Base-by-base conservation (phyloP, 1,140 invertebrate genomes). In the Pectinophora gossypiella region DNA sequence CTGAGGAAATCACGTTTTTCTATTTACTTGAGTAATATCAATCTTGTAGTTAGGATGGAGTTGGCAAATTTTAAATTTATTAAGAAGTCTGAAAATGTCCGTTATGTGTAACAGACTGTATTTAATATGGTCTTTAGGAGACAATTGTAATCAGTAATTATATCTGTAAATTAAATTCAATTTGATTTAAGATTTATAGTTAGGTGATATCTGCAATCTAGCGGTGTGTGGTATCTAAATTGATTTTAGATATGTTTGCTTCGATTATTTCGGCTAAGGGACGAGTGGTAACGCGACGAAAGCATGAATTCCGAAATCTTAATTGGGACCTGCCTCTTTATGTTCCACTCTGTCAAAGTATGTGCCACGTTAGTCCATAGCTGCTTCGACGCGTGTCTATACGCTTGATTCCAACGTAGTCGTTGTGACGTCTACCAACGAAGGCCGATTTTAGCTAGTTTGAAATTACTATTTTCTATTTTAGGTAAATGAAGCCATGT, bases 121-220 rank as follows among this genome's bases (percentile, higher is more conserved):
- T 78, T 51, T 69, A 69, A 80, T 72, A 75, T 72, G 64, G 71
- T 76, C 76, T 62, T 60, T 71, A 74, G 67, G 58, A 64, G 71
- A 61, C 65, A 74, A 71, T 60, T 73, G 64, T 79, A 76, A 77
- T 77, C 65, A 58, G 68, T 79, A 74, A 76, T 70, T 72, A 69
- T 72, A 78, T 73, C 61, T 74, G 72, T 79, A 83, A 57, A 59
- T 56, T 56, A 50, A 74, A 75, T 70, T 75, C 54, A 52, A 75
- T 79, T 82, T 77, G 56, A 68, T 81, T 83, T 82, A 79, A 77
- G 74, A 73, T 74, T 76, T 71, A 76, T 81, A 81, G 71, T 76
- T 76, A 85, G 72, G 72, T 56, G 64, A 66, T 76, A 69, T 75
- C 68, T 66, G 71, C 68, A 74, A 67, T 59, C 61, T 71, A 63